A percentile compares a stretch with the other conserved stretches of the same genome.
phyloP scores from a whole-genome alignment of 2,888 invertebrate genomes.

The Allacma fusca region DNA sequence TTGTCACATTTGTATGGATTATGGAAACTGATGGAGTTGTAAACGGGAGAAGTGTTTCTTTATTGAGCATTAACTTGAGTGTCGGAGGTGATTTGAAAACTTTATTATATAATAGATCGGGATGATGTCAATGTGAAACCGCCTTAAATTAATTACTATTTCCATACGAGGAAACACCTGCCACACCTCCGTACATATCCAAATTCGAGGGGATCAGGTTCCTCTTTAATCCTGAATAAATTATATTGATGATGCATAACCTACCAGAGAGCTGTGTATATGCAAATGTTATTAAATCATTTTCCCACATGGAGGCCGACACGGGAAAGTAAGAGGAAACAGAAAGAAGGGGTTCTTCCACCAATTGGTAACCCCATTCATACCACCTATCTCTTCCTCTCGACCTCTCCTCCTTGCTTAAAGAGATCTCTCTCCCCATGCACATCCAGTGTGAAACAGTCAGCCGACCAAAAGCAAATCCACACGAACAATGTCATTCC shows the following conservation, averaged over 20 bases:
- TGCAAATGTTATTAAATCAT: too few species aligned
- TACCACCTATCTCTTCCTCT: too few species aligned
- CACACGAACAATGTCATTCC: conserved; percentile 27
- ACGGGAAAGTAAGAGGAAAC: too few species aligned
- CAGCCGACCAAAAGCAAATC: conserved; percentile 27
- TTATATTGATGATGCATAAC: not conserved
- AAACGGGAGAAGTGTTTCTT: not conserved
- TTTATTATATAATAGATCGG: not conserved
- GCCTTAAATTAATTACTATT: conserved; percentile 2
- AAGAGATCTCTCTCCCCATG: not conserved
- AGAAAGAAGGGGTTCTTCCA: too few species aligned
- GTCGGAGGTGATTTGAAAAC: not conserved
- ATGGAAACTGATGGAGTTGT: not conserved
- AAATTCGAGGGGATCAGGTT: not conserved
- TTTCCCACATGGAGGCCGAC: too few species aligned
- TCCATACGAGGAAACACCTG: not conserved
- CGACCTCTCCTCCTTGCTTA: too few species aligned
- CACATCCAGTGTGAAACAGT: not conserved
- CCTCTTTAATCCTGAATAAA: conserved; percentile 4
- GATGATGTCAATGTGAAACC: conserved; percentile 4
- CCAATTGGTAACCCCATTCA: too few species aligned
- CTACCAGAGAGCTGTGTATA: too few species aligned
- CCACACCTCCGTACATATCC: not conserved
- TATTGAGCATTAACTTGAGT: not conserved
- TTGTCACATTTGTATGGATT: not conserved